Conservation (phyloP, 2,888 invertebrate species). For the Agriotes lineatus region DNA sequence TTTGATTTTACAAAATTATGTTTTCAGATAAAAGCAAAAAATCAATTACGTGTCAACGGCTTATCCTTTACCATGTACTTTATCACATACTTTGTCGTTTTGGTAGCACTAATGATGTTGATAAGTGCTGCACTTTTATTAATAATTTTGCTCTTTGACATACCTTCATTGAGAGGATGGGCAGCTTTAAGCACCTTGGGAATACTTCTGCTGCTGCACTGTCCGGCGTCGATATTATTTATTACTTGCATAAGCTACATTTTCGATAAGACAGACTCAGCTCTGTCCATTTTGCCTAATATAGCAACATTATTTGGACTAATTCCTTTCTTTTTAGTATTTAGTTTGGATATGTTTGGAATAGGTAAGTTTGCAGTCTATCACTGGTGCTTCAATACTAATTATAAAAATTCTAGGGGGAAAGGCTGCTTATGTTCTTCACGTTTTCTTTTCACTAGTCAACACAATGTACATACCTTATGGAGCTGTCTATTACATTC, state of each 20-base stretch:
- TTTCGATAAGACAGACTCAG: slow-evolving; percentile 86
- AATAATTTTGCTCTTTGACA: slow-evolving; percentile 77
- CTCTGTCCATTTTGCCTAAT: slow-evolving; percentile 83
- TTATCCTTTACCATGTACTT: slow-evolving; percentile 82
- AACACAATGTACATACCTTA: slow-evolving; percentile 87
- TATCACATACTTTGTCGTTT: slow-evolving; percentile 79
- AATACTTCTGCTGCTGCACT: slow-evolving; percentile 77
- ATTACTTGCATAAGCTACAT: slow-evolving; percentile 83
- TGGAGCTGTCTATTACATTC: slow-evolving; percentile 85
- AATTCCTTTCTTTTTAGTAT: slow-evolving; percentile 80
- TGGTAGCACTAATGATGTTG: slow-evolving; percentile 77
- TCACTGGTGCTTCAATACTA: too few relatives aligned
- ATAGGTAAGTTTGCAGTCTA: slow-evolving; percentile 72
- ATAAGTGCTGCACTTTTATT: slow-evolving; percentile 75
- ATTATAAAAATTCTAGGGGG: slow-evolving; percentile 72
- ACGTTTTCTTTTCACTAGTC: slow-evolving; percentile 78
- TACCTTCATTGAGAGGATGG: slow-evolving; percentile 77
- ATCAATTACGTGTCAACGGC: slow-evolving; percentile 86
- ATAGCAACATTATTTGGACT: slow-evolving; percentile 81
- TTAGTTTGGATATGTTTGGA: slow-evolving; percentile 78
- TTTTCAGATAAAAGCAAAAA: slow-evolving; percentile 78
- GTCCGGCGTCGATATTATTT: slow-evolving; percentile 81
- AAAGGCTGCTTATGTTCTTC: slow-evolving; percentile 77
- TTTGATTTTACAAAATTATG: too few relatives aligned
- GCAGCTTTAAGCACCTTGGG: slow-evolving; percentile 78